phyloP scores from a whole-genome alignment of 2,888 invertebrate genomes.

The Copidosoma aretas region DNA sequence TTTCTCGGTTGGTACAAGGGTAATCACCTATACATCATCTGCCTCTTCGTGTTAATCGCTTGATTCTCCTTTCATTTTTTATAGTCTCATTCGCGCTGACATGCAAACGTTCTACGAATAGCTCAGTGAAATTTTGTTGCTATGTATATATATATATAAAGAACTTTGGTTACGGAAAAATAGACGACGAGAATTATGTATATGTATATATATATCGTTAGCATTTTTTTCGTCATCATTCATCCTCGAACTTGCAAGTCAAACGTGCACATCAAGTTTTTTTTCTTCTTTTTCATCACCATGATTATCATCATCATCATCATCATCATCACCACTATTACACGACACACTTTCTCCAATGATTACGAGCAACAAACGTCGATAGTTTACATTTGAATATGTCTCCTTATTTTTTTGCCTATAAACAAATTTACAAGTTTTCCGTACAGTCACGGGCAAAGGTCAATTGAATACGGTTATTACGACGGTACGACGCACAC shows the following conservation, averaged over 20 bases:
- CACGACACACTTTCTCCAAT: constrained; percentile 13
- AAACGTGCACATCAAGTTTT: constrained; percentile 17
- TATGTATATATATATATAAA: constrained; percentile 34
- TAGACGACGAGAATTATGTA: constrained; percentile 51
- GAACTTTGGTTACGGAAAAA: constrained; percentile 62
- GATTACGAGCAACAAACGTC: constrained; percentile 32
- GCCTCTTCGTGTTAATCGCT: background rate
- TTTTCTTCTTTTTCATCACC: background rate
- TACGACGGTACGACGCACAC: too few species aligned
- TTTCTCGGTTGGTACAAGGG: constrained; percentile 13
- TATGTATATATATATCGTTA: constrained; percentile 43
- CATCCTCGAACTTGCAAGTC: constrained; percentile 32
- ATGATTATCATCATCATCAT: constrained; percentile 1
- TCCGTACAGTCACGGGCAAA: too few species aligned
- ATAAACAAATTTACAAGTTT: constrained; percentile 58
- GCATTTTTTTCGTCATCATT: constrained; percentile 41
- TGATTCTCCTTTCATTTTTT: constrained; percentile 13
- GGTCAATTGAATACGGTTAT: too few species aligned
- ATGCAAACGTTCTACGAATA: constrained; percentile 28
- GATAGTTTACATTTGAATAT: constrained; percentile 28
- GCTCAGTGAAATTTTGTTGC: constrained; percentile 34
- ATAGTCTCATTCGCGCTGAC: constrained; percentile 15
- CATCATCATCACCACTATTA: constrained; percentile 12
- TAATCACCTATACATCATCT: background rate
- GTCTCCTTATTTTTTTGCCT: constrained; percentile 38